A percentile compares a stretch with the other conserved stretches of the same genome.
Conservation (phyloP, 2,113 vertebrate genomes). For the Etia nguti region DNA sequence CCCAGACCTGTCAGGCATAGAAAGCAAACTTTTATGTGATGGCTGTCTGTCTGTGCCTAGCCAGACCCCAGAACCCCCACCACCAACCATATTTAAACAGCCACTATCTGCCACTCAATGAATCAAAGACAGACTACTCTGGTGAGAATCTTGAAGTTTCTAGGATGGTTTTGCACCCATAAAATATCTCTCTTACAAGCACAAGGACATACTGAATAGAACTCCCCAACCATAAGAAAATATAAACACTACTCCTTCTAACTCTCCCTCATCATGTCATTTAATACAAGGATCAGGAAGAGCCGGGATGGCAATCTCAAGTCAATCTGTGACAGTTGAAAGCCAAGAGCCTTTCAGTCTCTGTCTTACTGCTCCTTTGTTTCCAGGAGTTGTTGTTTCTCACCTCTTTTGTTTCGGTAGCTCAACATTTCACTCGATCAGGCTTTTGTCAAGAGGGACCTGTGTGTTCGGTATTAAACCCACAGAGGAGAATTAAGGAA, state of each 20-base stretch:
- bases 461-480: conserved; percentile 39
- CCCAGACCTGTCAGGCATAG: conserved; percentile 10
- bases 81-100: not conserved
- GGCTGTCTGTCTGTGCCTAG: conserved; percentile 11
- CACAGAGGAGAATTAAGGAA: conserved; percentile 56
- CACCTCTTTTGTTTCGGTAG: conserved; percentile 22
- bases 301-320: not conserved
- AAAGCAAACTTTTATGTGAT: conserved; percentile 49
- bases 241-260: not conserved
- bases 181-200: not conserved
- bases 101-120: not conserved
- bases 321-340: conserved; percentile 18
- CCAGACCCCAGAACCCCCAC: not conserved
- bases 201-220: not conserved
- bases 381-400: conserved; percentile 22
- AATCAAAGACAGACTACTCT: conserved; percentile 10
- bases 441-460: conserved; percentile 45
- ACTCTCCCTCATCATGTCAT: not conserved
- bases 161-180: not conserved
- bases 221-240: not conserved
- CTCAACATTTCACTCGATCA: conserved; percentile 42
- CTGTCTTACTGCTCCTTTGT: conserved; percentile 9
- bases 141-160: not conserved
- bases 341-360: conserved; percentile 6
- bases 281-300: conserved; percentile 6